Conservation (phyloP, 1,140 invertebrate genomes). For the Orussus abietinus region DNA sequence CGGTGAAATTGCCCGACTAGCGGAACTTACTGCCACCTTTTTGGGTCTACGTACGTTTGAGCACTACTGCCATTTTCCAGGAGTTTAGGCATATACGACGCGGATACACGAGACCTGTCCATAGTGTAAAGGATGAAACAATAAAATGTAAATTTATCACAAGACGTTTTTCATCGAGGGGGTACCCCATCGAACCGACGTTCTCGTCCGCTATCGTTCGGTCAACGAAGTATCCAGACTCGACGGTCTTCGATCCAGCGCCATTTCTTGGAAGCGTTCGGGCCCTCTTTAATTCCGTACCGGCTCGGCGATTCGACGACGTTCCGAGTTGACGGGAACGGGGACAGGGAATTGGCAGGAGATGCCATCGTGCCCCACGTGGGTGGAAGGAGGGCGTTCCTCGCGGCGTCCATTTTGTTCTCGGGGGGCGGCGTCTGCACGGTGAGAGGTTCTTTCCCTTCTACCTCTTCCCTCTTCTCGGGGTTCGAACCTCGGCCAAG, state of each 20-base stretch:
- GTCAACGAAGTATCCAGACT: too few species aligned
- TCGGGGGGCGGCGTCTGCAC: constrained; percentile 29
- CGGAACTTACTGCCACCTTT: constrained; percentile 43
- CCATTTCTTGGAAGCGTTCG: too few species aligned
- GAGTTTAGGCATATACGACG: constrained; percentile 25
- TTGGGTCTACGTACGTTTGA: constrained; percentile 40
- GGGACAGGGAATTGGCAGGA: too few species aligned
- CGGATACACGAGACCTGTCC: constrained; percentile 23
- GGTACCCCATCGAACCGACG: constrained; percentile 9
- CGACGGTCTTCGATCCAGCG: too few species aligned
- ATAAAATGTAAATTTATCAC: constrained; percentile 38
- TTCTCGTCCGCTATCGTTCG: constrained; percentile 25
- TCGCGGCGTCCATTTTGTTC: constrained; percentile 40
- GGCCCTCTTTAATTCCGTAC: too few species aligned
- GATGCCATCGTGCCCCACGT: too few species aligned
- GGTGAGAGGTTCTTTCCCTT: constrained; percentile 28
- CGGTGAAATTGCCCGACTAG: too few species aligned
- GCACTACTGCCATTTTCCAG: constrained; percentile 48
- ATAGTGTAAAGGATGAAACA: constrained; percentile 38
- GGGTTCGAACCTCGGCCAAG: neutral
- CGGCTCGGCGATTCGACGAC: too few species aligned
- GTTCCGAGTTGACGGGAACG: too few species aligned
- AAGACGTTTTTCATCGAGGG: too few species aligned
- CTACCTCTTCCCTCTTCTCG: constrained; percentile 26
- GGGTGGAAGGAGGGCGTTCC: constrained; percentile 21